Conservation (phyloP, 2,888 invertebrate genomes). For the Brassicogethes aeneus region DNA sequence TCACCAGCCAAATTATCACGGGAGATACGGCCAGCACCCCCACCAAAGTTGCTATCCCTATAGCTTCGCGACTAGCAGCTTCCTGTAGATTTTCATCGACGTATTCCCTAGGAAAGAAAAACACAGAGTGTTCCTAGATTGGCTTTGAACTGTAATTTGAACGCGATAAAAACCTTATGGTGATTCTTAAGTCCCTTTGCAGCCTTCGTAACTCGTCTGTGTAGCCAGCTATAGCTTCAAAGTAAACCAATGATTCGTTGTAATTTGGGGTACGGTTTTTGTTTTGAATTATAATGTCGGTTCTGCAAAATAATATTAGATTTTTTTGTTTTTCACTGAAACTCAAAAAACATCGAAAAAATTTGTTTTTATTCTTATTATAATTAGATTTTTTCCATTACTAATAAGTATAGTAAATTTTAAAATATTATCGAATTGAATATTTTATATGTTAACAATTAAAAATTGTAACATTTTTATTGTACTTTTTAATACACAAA, state of each 20-base stretch:
- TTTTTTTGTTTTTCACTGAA: too few species aligned
- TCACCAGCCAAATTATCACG: constrained; percentile 72
- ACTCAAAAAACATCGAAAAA: too few species aligned
- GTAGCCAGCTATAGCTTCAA: constrained; percentile 74
- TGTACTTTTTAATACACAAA: too few species aligned
- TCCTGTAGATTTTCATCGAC: constrained; percentile 63
- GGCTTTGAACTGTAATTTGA: neutral
- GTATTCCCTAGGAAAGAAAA: constrained; percentile 53
- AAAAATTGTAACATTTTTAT: too few species aligned
- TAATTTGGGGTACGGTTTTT: constrained; percentile 55
- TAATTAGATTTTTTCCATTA: too few species aligned
- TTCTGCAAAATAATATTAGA: constrained; percentile 51
- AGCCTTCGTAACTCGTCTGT: constrained; percentile 72
- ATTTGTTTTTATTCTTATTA: too few species aligned
- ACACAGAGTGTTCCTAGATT: constrained; percentile 15
- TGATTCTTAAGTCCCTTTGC: constrained; percentile 64
- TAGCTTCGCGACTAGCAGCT: constrained; percentile 65
- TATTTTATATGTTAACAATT: too few species aligned
- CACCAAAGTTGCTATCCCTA: constrained; percentile 70
- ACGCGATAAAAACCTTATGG: constrained; percentile 54
- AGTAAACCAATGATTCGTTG: constrained; percentile 70
- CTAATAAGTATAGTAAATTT: too few species aligned
- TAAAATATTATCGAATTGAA: too few species aligned
- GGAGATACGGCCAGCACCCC: constrained; percentile 76
- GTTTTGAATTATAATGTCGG: constrained; percentile 65